Conservation (phyloP, 2,888 invertebrate genomes). For the Gonocerus acuteangulatus region DNA sequence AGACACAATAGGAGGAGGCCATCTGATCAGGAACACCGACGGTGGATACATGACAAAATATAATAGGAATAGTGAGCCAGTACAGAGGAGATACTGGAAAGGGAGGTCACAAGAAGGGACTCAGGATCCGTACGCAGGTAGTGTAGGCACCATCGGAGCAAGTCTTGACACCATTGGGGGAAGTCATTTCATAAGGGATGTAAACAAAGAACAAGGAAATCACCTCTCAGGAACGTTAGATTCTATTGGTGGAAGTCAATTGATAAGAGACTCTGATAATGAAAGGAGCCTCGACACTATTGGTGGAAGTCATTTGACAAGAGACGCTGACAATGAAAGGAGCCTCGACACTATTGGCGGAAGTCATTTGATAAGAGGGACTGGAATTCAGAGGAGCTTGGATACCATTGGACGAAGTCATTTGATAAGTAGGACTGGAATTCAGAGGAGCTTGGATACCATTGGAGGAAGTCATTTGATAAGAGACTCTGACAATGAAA, state of each 20-base stretch:
- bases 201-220: neutral
- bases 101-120: neutral
- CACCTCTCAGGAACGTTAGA: neutral
- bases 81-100: too few species aligned
- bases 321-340: neutral
- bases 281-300: neutral
- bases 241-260: neutral
- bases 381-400: neutral
- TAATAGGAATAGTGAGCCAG: too few species aligned
- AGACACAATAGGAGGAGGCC: slow-evolving; percentile 9
- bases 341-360: slow-evolving; percentile 12
- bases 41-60: neutral
- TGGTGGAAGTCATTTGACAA: neutral
- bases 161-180: slow-evolving; percentile 20
- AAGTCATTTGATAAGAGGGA: neutral
- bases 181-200: slow-evolving; percentile 2
- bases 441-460: neutral
- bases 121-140: slow-evolving; percentile 1
- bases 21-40: neutral
- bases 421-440: neutral
- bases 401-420: slow-evolving; percentile 3
- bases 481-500: neutral
- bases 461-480: slow-evolving; percentile 4
- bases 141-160: neutral
- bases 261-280: neutral